A percentile compares a stretch with the other conserved stretches of the same genome.
Conservation (phyloP, 2,888 invertebrate species). For the Cylloceria caligata region DNA sequence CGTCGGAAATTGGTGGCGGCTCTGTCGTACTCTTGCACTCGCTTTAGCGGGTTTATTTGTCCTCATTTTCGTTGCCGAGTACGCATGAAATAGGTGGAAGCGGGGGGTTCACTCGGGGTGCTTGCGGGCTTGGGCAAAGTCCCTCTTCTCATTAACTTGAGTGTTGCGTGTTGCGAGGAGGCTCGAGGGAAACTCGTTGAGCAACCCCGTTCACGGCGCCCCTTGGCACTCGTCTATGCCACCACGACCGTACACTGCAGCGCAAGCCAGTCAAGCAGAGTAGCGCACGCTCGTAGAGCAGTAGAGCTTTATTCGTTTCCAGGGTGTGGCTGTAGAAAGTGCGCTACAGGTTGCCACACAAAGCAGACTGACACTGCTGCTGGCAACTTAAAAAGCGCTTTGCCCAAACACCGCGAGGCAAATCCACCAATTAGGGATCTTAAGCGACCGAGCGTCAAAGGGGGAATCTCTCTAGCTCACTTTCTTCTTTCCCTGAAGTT, state of each 20-base stretch:
- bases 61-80: constrained; percentile 11
- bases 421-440: constrained; percentile 75
- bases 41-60: constrained; percentile 14
- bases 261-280: constrained; percentile 54
- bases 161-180: constrained; percentile 82
- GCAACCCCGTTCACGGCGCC: constrained; percentile 68
- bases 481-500: constrained; percentile 29
- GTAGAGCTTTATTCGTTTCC: constrained; percentile 52
- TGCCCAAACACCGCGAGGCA: constrained; percentile 72
- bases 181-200: constrained; percentile 81
- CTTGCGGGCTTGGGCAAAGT: constrained; percentile 69
- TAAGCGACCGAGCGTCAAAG: constrained; percentile 63
- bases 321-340: constrained; percentile 57
- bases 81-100: constrained; percentile 14
- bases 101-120: constrained; percentile 41
- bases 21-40: constrained; percentile 38
- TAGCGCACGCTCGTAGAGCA: constrained; percentile 36
- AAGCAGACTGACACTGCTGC: constrained; percentile 52
- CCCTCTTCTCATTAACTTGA: constrained; percentile 83
- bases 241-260: constrained; percentile 30
- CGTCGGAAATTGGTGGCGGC: constrained; percentile 23
- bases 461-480: constrained; percentile 41
- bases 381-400: constrained; percentile 79
- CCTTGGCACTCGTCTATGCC: constrained; percentile 48
- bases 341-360: constrained; percentile 64